Evolutionary conservation across 1,140 invertebrate genomes (phyloP).

Genomic region (Theocolax elegans): DNA sequence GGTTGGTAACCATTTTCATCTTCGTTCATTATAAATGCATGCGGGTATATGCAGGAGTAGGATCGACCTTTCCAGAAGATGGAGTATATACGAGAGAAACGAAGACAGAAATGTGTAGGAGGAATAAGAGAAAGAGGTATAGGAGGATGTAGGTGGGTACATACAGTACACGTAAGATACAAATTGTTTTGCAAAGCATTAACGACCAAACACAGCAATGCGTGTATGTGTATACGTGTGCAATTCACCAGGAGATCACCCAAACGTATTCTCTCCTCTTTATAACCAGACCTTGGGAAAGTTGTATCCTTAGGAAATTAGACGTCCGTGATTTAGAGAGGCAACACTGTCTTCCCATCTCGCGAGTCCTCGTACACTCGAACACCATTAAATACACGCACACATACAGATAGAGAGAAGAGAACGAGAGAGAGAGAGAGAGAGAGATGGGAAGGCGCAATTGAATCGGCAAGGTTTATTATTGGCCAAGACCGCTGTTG

Average conservation of each 20-base stretch:
- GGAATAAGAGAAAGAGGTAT: neutral
- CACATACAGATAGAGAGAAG: neutral
- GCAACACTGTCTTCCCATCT: neutral
- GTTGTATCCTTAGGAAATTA: constrained; percentile 31
- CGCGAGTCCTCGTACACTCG: no score
- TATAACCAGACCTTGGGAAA: neutral
- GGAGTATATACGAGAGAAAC: no score
- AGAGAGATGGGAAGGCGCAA: constrained; percentile 1
- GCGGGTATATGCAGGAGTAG: no score
- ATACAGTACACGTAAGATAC: neutral
- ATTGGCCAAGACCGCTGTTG: no score
- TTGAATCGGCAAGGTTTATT: constrained; percentile 37
- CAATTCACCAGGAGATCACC: neutral
- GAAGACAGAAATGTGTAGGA: no score
- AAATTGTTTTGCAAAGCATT: neutral
- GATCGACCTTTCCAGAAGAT: no score
- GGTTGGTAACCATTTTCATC: no score
- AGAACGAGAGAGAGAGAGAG: no score
- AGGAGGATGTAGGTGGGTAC: neutral
- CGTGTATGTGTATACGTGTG: neutral
- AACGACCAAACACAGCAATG: neutral
- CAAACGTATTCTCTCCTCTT: neutral
- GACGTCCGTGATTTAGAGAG: constrained; percentile 23
- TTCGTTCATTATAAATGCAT: no score
- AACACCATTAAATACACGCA: no score